Base-by-base conservation (phyloP, 2,113 vertebrate genomes). In the Turdus rufiventris region DNA sequence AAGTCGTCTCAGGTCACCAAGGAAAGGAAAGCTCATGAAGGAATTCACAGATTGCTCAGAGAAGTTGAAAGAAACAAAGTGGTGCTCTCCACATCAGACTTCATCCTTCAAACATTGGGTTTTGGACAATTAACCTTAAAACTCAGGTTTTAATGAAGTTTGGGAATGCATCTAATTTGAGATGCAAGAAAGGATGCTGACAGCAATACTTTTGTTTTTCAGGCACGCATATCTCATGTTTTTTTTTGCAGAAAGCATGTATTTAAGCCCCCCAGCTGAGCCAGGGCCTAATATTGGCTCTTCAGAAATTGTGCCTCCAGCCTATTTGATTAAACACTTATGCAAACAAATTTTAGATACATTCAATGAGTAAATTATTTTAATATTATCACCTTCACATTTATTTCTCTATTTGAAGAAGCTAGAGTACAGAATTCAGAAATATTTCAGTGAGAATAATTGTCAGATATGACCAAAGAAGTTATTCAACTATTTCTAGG, bases 1-100 rank as follows among this genome's bases (percentile, higher is more conserved):
- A 68, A 95, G 92, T 95, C 94, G 93, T 88, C 57, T 75, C 82
- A 94, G 89, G 93, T 95, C 94, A 96, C 54, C 70, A 66, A 48
- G 65, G 38, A 81, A 95, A 93, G 26, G 43, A 40, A 85, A 82
- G 31, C 65, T 93, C 50, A 56, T 67, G 51, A 65, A 88, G 18
- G 51, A 89, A 85, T 88, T 60, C 62, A 71, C 51, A 56, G 48
- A 81, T 79, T 20, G 17, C 60, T 62, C 28, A 53, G 26, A 77
- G 78, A 86, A 73, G 54, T 74, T 88, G 75, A 83, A 93, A 68
- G 70, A 87, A 66, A 42, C 13, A 7, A 70, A 71, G 4, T 6
- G 5, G 21, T 18, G 5, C 20, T 90, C 36, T 56, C 51, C 12
- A 8, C 58, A 56, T 84, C 21, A 63, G 81, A 18, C 25, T 79